Evolutionary conservation across 2,797 vertebrate genomes (phyloP).

Genomic region (Sebastes variabilis): DNA sequence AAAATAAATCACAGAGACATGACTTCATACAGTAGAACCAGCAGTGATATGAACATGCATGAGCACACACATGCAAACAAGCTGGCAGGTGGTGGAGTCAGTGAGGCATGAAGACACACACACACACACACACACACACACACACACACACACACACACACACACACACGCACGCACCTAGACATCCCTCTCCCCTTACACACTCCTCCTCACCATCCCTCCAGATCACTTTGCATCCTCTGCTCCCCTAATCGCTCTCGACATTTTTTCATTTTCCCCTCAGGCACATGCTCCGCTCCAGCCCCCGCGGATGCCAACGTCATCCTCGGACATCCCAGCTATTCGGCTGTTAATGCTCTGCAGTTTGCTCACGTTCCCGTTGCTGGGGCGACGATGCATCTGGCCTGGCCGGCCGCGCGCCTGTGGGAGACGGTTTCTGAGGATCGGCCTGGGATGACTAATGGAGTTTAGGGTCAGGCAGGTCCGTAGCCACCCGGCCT

Average conservation of each 20-base stretch:
- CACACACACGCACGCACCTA: neutral
- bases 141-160: neutral
- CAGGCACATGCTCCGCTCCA: conserved; percentile 4
- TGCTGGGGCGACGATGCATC: conserved; percentile 45
- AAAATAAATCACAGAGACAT: conserved; percentile 7
- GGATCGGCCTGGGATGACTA: conserved; percentile 32
- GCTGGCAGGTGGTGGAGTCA: conserved; percentile 44
- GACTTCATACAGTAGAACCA: conserved; percentile 5
- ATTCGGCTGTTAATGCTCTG: neutral
- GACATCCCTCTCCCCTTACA: conserved; percentile 14
- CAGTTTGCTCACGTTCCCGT: conserved; percentile 49
- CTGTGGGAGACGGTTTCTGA: conserved; percentile 20
- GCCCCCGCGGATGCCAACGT: conserved; percentile 20
- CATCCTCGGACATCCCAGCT: conserved; percentile 19
- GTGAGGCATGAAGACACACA: conserved; percentile 22
- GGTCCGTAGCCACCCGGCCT: conserved; percentile 17
- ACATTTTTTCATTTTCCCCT: conserved; percentile 60
- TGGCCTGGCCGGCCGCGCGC: neutral
- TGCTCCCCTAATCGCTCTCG: conserved; percentile 51
- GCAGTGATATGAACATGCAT: conserved; percentile 26
- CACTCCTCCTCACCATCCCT: neutral
- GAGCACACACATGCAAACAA: conserved; percentile 25
- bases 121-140: neutral
- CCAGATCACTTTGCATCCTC: conserved; percentile 18
- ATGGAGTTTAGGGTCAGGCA: conserved; percentile 48